Percentiles rank a stretch among this genome's conserved stretches.
Conservation (phyloP, 2,113 vertebrate species). For the Raja brachyura region DNA sequence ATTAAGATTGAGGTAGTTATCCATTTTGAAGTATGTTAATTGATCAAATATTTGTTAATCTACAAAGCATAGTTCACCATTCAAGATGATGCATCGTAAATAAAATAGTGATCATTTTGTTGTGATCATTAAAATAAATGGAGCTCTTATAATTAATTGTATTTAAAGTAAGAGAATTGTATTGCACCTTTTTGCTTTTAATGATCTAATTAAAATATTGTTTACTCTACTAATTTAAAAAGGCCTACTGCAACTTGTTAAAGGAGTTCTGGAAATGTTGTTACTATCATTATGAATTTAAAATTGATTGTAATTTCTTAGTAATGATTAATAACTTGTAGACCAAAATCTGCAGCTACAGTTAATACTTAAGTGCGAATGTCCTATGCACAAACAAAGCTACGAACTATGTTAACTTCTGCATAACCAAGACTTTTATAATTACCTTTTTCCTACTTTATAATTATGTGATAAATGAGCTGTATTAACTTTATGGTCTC, state of each 20-base stretch:
- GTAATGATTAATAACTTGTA: background rate
- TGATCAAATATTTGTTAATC: background rate
- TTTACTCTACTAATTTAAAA: background rate
- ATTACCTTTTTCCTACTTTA: background rate
- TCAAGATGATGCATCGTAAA: background rate
- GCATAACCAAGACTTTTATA: background rate
- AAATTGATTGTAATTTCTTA: background rate
- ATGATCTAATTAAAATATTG: background rate
- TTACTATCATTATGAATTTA: background rate
- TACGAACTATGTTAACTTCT: background rate
- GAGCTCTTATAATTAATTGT: background rate
- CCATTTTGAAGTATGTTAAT: background rate
- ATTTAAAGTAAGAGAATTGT: constrained; percentile 42
- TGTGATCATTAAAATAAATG: background rate
- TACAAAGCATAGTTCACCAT: background rate
- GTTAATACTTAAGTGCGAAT: background rate
- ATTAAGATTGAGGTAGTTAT: background rate
- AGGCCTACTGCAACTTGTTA: background rate
- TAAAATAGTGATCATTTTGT: background rate
- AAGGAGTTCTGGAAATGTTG: background rate
- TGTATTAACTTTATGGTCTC: too few relatives aligned
- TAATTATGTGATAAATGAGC: too few relatives aligned
- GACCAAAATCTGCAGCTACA: background rate
- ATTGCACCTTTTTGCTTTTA: constrained; percentile 17
- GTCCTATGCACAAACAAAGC: background rate